Evolutionary conservation across 2,797 vertebrate genomes (phyloP).

Genomic region (Peromyscus attwateri): DNA sequence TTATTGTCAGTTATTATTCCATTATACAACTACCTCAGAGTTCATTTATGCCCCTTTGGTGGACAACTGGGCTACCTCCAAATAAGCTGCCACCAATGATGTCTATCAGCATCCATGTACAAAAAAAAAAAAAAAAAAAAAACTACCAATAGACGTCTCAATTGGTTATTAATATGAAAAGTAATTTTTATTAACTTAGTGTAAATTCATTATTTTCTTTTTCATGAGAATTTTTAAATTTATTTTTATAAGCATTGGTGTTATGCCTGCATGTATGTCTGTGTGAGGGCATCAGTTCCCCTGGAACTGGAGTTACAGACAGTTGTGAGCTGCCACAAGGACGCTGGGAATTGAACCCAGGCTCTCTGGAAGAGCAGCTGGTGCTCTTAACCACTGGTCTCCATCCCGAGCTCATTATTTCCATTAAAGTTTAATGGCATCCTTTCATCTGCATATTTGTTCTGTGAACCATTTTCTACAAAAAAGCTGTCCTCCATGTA

Average conservation of each 20-base stretch:
- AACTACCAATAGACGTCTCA: neutral
- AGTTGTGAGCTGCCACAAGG: neutral
- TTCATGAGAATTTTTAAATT: neutral
- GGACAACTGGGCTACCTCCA: neutral
- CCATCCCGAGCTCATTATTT: neutral
- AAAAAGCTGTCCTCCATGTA: neutral
- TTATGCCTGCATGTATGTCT: neutral
- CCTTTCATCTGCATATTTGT: neutral
- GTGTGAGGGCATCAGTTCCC: neutral
- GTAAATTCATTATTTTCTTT: neutral
- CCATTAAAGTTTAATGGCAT: neutral
- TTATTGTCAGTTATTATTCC: neutral
- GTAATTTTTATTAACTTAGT: neutral
- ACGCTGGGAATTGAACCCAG: neutral
- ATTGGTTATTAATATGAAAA: neutral
- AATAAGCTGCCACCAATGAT: neutral
- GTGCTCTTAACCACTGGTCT: neutral
- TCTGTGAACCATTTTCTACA: slow-evolving; percentile 20
- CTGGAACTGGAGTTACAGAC: neutral
- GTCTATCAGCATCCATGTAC: neutral
- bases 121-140: neutral
- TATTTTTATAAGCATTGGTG: neutral
- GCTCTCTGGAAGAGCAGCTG: neutral
- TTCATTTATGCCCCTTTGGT: neutral
- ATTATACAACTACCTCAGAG: neutral